These are phyloP conservation scores for Sminthurides aquaticus DNA, from an alignment of 2,888 invertebrate genomes.

Conservation along the genomic window DNA sequence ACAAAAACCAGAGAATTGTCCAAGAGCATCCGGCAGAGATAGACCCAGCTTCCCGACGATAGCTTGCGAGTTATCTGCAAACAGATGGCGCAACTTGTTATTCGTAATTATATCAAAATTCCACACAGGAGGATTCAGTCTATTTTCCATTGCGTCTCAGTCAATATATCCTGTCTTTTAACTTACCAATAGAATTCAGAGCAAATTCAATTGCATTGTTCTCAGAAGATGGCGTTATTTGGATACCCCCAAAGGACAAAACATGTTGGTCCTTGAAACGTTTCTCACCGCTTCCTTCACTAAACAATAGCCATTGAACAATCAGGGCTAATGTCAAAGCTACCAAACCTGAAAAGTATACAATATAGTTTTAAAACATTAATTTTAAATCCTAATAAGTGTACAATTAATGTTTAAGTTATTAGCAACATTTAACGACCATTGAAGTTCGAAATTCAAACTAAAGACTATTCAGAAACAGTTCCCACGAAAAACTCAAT, in stretches of 20 bases:
- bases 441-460: too few species aligned
- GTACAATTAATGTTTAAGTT: too few species aligned
- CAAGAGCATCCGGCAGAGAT: constrained; percentile 10
- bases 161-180: too few species aligned
- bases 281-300: background rate
- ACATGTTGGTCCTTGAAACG: background rate
- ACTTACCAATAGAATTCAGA: background rate
- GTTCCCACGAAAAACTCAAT: too few species aligned
- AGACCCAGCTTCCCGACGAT: constrained; percentile 15
- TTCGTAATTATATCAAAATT: too few species aligned
- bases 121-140: too few species aligned
- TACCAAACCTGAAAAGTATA: background rate
- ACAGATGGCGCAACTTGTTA: too few species aligned
- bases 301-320: background rate
- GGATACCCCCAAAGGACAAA: background rate
- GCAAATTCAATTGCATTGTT: constrained; percentile 1
- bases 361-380: too few species aligned
- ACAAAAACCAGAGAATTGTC: constrained; percentile 3
- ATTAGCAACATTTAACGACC: too few species aligned
- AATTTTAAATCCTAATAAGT: too few species aligned
- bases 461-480: too few species aligned
- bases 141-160: too few species aligned
- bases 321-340: background rate
- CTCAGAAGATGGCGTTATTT: background rate
- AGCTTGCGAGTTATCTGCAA: background rate